phyloP scores from a whole-genome alignment of 2,888 invertebrate genomes.

The Patella pellucida region DNA sequence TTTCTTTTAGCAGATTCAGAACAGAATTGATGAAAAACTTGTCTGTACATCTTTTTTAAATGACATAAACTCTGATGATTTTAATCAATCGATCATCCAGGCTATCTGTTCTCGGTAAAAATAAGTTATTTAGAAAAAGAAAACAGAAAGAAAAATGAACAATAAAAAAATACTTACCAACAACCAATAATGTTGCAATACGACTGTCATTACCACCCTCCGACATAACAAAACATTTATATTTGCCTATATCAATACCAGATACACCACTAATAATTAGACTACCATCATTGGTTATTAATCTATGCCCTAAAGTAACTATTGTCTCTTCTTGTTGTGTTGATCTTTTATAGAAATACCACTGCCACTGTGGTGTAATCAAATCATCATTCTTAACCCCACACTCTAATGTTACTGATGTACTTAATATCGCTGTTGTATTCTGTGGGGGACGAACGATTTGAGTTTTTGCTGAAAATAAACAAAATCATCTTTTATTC shows the following conservation, averaged over 20 bases:
- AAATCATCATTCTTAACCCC: slow-evolving; percentile 89
- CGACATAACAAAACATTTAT: slow-evolving; percentile 89
- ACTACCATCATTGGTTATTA: slow-evolving; percentile 79
- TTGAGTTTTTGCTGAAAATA: slow-evolving; percentile 84
- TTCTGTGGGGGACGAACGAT: slow-evolving; percentile 94
- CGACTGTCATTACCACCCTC: slow-evolving; percentile 94
- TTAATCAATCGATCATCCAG: too few species aligned
- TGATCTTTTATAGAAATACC: slow-evolving; percentile 51
- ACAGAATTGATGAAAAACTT: too few species aligned
- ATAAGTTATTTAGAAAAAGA: neutral
- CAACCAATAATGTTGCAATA: slow-evolving; percentile 86
- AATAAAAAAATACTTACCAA: slow-evolving; percentile 73
- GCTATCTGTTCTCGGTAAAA: neutral
- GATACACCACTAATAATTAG: slow-evolving; percentile 79
- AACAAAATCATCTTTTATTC: too few species aligned
- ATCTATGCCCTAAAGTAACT: slow-evolving; percentile 35
- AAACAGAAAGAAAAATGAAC: neutral
- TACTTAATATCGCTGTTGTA: slow-evolving; percentile 89
- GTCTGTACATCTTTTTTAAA: too few species aligned
- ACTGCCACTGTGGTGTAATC: slow-evolving; percentile 56
- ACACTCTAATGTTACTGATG: slow-evolving; percentile 93
- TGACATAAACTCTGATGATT: too few species aligned
- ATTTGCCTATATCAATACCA: slow-evolving; percentile 89
- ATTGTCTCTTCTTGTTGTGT: slow-evolving; percentile 31
- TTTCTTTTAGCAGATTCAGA: too few species aligned